Conservation (phyloP, 2,888 invertebrate genomes). For the Caenorhabditis sp. region DNA sequence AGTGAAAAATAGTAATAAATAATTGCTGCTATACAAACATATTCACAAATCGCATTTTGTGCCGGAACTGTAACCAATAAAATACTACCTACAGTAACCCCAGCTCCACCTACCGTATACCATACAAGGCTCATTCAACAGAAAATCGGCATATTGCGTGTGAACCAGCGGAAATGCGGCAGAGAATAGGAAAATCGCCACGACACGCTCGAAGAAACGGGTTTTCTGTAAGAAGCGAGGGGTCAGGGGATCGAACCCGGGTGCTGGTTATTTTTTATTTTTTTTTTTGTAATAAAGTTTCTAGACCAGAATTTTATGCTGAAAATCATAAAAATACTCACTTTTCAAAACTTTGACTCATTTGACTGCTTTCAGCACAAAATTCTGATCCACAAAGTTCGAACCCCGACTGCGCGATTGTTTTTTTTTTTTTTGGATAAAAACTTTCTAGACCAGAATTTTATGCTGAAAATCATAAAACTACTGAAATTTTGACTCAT, state of each 20-base stretch:
- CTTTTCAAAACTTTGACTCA: no score
- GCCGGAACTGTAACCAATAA: slow-evolving; percentile 20
- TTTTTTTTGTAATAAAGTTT: slow-evolving; percentile 13
- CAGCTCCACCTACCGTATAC: not conserved
- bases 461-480: no score
- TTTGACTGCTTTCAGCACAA: no score
- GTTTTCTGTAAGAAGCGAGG: slow-evolving; percentile 18
- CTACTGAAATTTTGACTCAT: no score
- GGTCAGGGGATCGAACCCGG: not conserved
- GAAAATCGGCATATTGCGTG: slow-evolving; percentile 23
- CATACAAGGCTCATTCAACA: slow-evolving; percentile 23
- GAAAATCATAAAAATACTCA: not conserved
- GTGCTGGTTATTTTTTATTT: not conserved
- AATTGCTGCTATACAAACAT: slow-evolving; percentile 33
- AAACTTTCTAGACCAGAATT: no score
- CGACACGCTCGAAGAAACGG: slow-evolving; percentile 25
- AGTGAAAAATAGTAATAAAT: slow-evolving; percentile 25
- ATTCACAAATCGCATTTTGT: slow-evolving; percentile 24
- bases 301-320: slow-evolving; percentile 6
- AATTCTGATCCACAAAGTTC: no score
- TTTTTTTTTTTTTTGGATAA: no score
- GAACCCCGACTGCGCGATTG: no score
- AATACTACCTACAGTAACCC: slow-evolving; percentile 5
- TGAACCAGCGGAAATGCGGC: slow-evolving; percentile 28
- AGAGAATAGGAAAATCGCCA: slow-evolving; percentile 24